A percentile compares a stretch with the other conserved stretches of the same genome.
These are phyloP conservation scores for Trachelus iudaicus DNA, from an alignment of 2,888 invertebrate species.

Conservation along the genomic window DNA sequence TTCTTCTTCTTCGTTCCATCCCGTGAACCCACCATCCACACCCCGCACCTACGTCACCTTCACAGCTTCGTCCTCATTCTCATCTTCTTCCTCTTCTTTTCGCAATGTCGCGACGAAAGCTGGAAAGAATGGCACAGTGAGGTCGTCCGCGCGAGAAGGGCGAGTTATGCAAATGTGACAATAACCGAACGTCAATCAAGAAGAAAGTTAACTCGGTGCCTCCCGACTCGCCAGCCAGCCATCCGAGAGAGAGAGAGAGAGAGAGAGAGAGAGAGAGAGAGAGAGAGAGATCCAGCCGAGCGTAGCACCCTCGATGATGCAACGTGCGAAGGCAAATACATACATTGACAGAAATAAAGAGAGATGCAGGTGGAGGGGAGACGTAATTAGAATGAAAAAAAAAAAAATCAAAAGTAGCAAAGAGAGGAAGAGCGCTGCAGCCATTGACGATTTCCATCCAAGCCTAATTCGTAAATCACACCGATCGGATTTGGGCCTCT, in stretches of 20 bases:
- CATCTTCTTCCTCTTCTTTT: slow-evolving; percentile 18
- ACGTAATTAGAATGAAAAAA: not conserved
- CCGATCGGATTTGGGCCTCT: too few species aligned
- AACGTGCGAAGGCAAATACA: not conserved
- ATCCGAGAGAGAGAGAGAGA: not conserved
- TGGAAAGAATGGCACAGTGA: not conserved
- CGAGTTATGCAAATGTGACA: slow-evolving; percentile 63
- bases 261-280: not conserved
- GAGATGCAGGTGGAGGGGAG: not conserved
- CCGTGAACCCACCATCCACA: not conserved
- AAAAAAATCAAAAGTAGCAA: not conserved
- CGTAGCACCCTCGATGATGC: not conserved
- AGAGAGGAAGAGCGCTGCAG: not conserved
- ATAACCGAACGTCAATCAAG: slow-evolving; percentile 63
- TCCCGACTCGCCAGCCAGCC: not conserved
- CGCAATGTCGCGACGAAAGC: not conserved
- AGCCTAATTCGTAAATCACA: too few species aligned
- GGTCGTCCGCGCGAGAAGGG: slow-evolving; percentile 29
- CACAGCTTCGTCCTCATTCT: not conserved
- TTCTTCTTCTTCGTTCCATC: slow-evolving; percentile 29
- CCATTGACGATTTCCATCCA: too few species aligned
- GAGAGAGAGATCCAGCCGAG: too few species aligned
- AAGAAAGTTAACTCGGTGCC: slow-evolving; percentile 50
- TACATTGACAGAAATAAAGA: not conserved
- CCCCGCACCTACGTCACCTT: too few species aligned